These are phyloP conservation scores for Eulemur rubriventer DNA, from an alignment of 2,797 vertebrate species.

Conservation along the genomic window DNA sequence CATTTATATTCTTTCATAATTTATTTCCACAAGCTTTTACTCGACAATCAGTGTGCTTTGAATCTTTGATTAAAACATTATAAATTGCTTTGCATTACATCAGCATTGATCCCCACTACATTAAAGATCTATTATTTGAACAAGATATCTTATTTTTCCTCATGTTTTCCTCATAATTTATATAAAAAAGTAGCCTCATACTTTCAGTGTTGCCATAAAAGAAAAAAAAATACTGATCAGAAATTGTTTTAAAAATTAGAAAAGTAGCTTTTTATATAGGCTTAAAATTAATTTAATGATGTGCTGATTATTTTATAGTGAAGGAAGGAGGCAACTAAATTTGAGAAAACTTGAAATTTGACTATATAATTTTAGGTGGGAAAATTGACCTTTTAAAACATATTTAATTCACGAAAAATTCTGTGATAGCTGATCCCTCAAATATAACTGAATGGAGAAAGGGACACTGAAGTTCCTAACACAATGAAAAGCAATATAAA, in stretches of 20 bases:
- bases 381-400: neutral
- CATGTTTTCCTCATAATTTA: neutral
- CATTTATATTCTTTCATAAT: constrained; percentile 10
- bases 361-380: neutral
- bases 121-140: neutral
- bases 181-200: neutral
- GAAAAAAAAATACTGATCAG: neutral
- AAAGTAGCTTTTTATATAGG: neutral
- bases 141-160: neutral
- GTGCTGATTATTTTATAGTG: neutral
- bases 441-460: neutral
- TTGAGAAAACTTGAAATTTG: neutral
- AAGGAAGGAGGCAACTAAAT: neutral
- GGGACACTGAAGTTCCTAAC: neutral
- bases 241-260: neutral
- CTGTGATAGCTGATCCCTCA: neutral
- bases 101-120: neutral
- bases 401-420: neutral
- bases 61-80: constrained; percentile 34
- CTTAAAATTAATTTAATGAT: neutral
- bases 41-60: neutral
- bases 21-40: constrained; percentile 29
- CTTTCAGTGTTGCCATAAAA: neutral
- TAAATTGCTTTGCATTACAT: neutral
- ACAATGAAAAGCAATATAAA: neutral